These are phyloP conservation scores for Drosophila pegasa DNA, from an alignment of 2,888 invertebrate species.

Conservation along the genomic window DNA sequence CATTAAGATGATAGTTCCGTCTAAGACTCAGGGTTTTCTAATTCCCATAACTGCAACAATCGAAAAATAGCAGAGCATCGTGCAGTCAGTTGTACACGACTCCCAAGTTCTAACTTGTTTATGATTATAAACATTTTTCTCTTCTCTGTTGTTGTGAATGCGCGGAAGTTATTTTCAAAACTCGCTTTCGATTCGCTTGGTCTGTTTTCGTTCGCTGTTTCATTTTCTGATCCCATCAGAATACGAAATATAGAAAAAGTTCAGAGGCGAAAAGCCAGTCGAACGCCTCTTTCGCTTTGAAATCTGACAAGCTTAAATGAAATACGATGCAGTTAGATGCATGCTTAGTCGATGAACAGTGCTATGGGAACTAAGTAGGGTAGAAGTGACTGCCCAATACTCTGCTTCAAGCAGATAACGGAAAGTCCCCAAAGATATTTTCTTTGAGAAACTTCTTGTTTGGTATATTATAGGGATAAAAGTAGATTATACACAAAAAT, in stretches of 20 bases:
- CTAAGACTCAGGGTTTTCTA: background rate
- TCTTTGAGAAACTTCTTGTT: background rate
- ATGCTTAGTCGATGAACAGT: background rate
- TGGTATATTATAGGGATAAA: background rate
- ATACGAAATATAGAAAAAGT: slow-evolving; percentile 17
- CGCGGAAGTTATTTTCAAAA: slow-evolving; percentile 64
- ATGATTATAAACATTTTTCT: slow-evolving; percentile 9
- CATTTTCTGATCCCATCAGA: slow-evolving; percentile 21
- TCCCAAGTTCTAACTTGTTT: slow-evolving; percentile 4
- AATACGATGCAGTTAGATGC: background rate
- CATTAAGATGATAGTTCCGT: background rate
- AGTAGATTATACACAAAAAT: background rate
- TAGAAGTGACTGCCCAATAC: background rate
- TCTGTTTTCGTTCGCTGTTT: slow-evolving; percentile 15
- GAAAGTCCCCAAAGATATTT: too few species aligned
- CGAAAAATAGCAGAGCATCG: background rate
- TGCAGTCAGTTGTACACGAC: background rate
- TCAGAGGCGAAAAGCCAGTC: slow-evolving; percentile 37
- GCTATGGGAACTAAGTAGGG: background rate
- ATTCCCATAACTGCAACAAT: background rate
- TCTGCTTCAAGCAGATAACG: background rate
- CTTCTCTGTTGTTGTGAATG: slow-evolving; percentile 36
- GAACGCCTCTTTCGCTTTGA: slow-evolving; percentile 5
- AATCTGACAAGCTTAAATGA: background rate
- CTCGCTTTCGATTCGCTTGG: slow-evolving; percentile 55